These are phyloP conservation scores for Galerucella pusilla DNA, from an alignment of 2,888 invertebrate species.

Conservation along the genomic window DNA sequence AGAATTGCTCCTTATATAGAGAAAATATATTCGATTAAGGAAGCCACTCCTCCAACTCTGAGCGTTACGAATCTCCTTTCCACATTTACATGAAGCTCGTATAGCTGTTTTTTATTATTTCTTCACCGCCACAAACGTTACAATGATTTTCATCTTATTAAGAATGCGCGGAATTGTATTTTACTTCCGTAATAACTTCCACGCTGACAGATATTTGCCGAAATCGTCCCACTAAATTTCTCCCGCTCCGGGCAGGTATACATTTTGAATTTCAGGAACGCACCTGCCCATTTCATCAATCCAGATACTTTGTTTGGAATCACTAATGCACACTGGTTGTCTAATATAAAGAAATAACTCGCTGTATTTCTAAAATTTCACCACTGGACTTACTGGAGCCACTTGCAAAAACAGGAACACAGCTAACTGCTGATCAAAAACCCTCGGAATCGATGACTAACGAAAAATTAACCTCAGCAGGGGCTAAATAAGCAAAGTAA, in stretches of 20 bases:
- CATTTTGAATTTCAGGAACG: not conserved
- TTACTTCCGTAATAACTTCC: conserved; percentile 55
- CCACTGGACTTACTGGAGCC: no score
- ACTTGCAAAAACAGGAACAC: no score
- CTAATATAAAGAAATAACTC: no score
- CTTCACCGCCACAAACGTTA: conserved; percentile 45
- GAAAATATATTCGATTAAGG: not conserved
- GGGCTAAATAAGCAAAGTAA: no score
- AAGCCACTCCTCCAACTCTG: conserved; percentile 12
- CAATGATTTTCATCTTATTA: conserved; percentile 61
- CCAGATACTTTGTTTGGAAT: no score
- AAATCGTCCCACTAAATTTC: conserved; percentile 54
- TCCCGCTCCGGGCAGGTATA: conserved; percentile 25
- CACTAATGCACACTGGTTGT: no score
- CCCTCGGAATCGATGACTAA: no score
- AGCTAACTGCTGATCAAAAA: no score
- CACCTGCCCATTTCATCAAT: not conserved
- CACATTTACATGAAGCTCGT: conserved; percentile 58
- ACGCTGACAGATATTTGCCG: conserved; percentile 58
- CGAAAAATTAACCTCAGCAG: no score
- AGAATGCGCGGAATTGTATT: conserved; percentile 60
- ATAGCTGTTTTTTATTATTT: conserved; percentile 59
- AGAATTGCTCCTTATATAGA: no score
- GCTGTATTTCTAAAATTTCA: no score
- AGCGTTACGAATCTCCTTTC: conserved; percentile 25